Percentiles rank a stretch among this genome's conserved stretches.
These are phyloP conservation scores for Nixonia krombeini DNA, from an alignment of 1,140 invertebrate species.

Conservation along the genomic window DNA sequence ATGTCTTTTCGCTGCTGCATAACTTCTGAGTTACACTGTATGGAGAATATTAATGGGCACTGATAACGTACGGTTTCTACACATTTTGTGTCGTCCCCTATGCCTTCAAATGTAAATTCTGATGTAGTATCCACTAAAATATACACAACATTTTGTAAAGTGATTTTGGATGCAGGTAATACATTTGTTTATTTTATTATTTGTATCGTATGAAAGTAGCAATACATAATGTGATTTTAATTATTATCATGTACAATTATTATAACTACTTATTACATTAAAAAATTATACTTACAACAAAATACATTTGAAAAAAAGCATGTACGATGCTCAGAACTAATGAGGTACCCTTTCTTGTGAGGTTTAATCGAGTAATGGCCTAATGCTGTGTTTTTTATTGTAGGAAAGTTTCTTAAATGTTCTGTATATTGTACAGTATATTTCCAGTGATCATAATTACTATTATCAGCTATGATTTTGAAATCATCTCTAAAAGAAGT, in stretches of 20 bases:
- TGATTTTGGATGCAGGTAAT: no score
- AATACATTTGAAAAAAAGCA: conserved; percentile 75
- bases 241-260: not conserved
- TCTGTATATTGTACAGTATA: conserved; percentile 80
- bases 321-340: conserved; percentile 76
- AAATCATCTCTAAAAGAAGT: conserved; percentile 71
- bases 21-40: conserved; percentile 75
- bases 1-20: conserved; percentile 76
- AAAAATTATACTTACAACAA: conserved; percentile 74
- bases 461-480: conserved; percentile 75
- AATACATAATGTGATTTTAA: no score
- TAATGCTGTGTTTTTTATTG: conserved; percentile 73
- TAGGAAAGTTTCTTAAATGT: conserved; percentile 76
- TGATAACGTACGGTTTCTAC: conserved; percentile 76
- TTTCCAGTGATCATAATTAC: conserved; percentile 79
- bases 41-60: conserved; percentile 74
- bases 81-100: conserved; percentile 70
- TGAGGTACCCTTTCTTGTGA: conserved; percentile 65
- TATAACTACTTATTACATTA: conserved; percentile 12
- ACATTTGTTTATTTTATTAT: no score
- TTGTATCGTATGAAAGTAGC: no score
- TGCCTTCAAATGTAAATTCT: conserved; percentile 61
- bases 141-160: no score
- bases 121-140: no score
- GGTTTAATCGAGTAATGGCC: conserved; percentile 75